Evolutionary conservation across 2,888 invertebrate genomes (phyloP), one percentile per base, ranked within the genome.

Genomic region (Lutraria lutraria): DNA sequence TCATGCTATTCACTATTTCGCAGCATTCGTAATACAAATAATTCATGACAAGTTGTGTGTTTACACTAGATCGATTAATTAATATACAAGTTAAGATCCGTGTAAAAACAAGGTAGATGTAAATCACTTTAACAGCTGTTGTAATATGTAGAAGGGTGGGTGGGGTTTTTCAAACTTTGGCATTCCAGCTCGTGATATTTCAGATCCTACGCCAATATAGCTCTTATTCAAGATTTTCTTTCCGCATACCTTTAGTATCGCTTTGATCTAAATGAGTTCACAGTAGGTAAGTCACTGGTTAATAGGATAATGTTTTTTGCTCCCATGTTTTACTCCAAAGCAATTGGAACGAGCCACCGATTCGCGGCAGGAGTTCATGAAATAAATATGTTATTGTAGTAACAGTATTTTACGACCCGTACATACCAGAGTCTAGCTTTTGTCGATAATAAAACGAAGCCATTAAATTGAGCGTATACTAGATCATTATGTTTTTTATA

Each of bases 391-490:
- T n/a, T 25, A 25, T 68, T 68, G 63, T 25, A 68, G 25, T 68
- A 68, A 25, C n/a, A 68, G 12, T 68, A 25, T n/a, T 68, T 68
- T 68, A 68, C 25, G 25, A 25, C n/a, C 60, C 21, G n/a, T 60
- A 1, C n/a, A 60, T 60, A n/a, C n/a, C 63, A 25, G 25, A 25
- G 4, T 25, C 25, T 25, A 25, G n/a, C n/a, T n/a, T 68, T 68
- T 68, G 63, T 68, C 63, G n/a, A 68, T 68, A 25, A 68, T 25
- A 68, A 68, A 43, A 68, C 25, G 25, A n/a, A n/a, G 60, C n/a
- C n/a, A 25, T 12, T 4, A 0, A 4, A 25, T 68, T 25, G 63
- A 60, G 19, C n/a, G 60, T 60, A 3, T 68, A 68, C 25, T 25
- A 25, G 12, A 25, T 25, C 25, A 68, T 68, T 25, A 68, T 21